Evolutionary conservation across 2,888 invertebrate species (phyloP), one percentile per base, ranked within the genome.

Genomic region (Formica aserva): DNA sequence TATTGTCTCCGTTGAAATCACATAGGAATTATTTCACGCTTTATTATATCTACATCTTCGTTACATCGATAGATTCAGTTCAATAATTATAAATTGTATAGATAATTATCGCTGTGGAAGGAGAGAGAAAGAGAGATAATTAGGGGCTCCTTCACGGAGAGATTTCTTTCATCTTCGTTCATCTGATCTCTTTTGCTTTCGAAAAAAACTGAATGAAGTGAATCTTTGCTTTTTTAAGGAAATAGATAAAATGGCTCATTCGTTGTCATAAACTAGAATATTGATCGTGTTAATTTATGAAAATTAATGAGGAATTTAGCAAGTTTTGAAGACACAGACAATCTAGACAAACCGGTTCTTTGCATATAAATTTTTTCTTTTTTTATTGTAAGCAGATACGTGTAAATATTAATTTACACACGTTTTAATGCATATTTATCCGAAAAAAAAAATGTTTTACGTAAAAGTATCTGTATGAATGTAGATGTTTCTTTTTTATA

Each of bases 291-390:
- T 52, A 29, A 69, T 69, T 13, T 11, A 18, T 13, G 69, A 48
- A 48, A 38, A 18, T n/a, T 69, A 22, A 69, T 52, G 18, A 32
- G 2, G 32, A 69, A 69, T n/a, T 32, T n/a, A 52, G 11, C n/a
- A 32, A 52, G 2, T 69, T 32, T 9, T 18, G 13, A 32, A n/a
- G 48, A 5, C 0, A 15, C 3, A n/a, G 32, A 13, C 22, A 52
- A 69, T 69, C n/a, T 13, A 32, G n/a, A n/a, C 6, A 13, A 52
- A 69, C 48, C 69, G 52, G 69, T 69, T 69, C 32, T 32, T 69
- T 15, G 32, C 8, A 22, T 32, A n/a, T 13, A 3, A 13, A 41
- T 45, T 48, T 69, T 69, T 69, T 67, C 29, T 32, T 32, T 32
- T 32, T 32, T 32, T 32, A 18, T 18, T 48, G 13, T 6, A n/a